Percentiles rank a stretch among this genome's conserved stretches.
phyloP scores from a whole-genome alignment of 2,797 vertebrate species.

The Sarcophilus harrisii region DNA sequence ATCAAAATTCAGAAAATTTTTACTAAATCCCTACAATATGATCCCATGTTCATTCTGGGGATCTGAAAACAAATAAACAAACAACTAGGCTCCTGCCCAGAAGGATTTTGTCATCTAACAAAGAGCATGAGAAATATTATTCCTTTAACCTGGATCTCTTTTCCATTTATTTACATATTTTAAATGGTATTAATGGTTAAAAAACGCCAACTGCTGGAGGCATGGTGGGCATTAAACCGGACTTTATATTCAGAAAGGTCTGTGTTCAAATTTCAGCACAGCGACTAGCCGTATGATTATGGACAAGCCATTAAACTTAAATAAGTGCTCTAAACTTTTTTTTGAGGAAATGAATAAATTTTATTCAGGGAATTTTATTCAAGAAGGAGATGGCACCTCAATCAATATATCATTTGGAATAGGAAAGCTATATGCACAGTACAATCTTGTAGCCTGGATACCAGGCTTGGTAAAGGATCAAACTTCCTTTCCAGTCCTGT shows the following conservation, averaged over 20 bases:
- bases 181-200: not conserved
- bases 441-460: not conserved
- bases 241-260: not conserved
- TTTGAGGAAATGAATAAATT: not conserved
- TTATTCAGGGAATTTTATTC: not conserved
- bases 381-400: not conserved
- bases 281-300: not conserved
- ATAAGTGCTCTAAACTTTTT: not conserved
- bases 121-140: not conserved
- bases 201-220: not conserved
- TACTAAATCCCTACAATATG: not conserved
- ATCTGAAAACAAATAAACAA: not conserved
- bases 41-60: not conserved
- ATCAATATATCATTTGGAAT: not conserved
- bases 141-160: not conserved
- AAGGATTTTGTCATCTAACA: not conserved
- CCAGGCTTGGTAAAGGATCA: not conserved
- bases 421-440: not conserved
- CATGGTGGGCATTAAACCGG: not conserved
- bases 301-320: not conserved
- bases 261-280: not conserved
- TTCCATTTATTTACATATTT: not conserved
- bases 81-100: not conserved
- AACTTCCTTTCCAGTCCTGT: not conserved
- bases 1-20: not conserved